Evolutionary conservation across 2,888 invertebrate species (phyloP).

Genomic region (Drosophila leonis): DNA sequence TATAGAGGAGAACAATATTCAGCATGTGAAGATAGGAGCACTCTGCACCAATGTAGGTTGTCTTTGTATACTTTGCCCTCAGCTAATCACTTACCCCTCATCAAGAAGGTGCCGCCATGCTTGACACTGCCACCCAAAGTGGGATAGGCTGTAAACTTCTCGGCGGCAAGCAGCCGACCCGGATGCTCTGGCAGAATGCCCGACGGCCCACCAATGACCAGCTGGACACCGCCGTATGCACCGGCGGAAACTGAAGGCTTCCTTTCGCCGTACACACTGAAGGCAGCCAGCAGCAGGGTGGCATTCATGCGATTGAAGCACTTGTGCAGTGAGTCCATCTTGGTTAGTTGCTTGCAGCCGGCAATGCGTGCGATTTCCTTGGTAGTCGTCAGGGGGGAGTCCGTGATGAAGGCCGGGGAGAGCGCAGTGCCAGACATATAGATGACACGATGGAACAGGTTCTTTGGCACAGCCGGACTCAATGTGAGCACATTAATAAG

Average conservation of each 20-base stretch:
- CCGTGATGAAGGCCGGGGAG: conserved; percentile 86
- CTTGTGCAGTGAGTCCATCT: conserved; percentile 79
- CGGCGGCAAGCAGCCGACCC: conserved; percentile 75
- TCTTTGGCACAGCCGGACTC: conserved; percentile 85
- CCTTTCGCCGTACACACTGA: conserved; percentile 79
- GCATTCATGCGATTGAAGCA: conserved; percentile 84
- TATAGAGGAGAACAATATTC: conserved; percentile 3
- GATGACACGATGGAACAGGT: conserved; percentile 86
- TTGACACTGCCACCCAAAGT: conserved; percentile 86
- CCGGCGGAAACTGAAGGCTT: conserved; percentile 63
- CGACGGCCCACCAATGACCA: conserved; percentile 84
- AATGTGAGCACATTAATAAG: conserved; percentile 86
- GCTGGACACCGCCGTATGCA: conserved; percentile 80
- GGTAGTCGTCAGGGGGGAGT: conserved; percentile 82
- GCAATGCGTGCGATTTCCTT: conserved; percentile 83
- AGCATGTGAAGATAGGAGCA: not conserved
- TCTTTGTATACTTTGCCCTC: not conserved
- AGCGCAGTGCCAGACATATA: conserved; percentile 86
- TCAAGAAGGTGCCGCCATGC: conserved; percentile 85
- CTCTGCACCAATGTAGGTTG: too few species aligned
- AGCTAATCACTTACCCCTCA: conserved; percentile 82
- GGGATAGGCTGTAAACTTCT: conserved; percentile 83
- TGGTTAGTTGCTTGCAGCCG: conserved; percentile 82
- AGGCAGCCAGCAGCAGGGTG: conserved; percentile 83
- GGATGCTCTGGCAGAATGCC: conserved; percentile 83